These are phyloP conservation scores for Graphium colonna DNA, from an alignment of 2,888 invertebrate genomes.

Conservation along the genomic window DNA sequence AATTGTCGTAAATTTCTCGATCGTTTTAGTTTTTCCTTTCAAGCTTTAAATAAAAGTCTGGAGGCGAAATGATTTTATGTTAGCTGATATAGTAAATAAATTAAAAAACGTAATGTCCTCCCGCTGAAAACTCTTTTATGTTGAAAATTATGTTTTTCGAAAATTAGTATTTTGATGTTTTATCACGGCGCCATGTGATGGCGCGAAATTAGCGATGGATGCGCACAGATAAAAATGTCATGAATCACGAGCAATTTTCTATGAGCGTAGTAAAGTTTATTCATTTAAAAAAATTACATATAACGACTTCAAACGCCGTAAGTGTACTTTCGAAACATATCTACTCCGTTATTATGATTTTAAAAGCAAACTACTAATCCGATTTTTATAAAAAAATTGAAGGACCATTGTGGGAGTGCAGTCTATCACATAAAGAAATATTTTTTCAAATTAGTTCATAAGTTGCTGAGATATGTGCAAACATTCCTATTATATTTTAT, in stretches of 20 bases:
- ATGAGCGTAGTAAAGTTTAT: neutral
- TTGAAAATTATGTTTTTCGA: neutral
- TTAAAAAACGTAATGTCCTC: neutral
- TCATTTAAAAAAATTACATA: neutral
- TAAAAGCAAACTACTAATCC: no score
- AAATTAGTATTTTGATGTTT: neutral
- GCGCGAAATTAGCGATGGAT: neutral
- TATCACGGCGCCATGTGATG: neutral
- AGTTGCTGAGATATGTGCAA: no score
- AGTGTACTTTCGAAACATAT: no score
- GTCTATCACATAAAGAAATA: no score
- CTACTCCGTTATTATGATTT: no score
- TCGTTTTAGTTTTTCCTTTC: neutral
- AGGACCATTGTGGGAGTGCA: no score
- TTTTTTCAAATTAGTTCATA: no score
- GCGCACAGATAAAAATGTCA: neutral
- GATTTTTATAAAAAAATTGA: no score
- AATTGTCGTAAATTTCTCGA: neutral
- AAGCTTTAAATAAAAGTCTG: neutral
- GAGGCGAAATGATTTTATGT: neutral
- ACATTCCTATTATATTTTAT: no score
- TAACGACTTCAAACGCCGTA: no score
- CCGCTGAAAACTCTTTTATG: neutral
- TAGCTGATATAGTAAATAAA: neutral
- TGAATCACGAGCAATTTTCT: neutral